Conservation (phyloP, 2,888 invertebrate species). For the Lithophane leautieri region DNA sequence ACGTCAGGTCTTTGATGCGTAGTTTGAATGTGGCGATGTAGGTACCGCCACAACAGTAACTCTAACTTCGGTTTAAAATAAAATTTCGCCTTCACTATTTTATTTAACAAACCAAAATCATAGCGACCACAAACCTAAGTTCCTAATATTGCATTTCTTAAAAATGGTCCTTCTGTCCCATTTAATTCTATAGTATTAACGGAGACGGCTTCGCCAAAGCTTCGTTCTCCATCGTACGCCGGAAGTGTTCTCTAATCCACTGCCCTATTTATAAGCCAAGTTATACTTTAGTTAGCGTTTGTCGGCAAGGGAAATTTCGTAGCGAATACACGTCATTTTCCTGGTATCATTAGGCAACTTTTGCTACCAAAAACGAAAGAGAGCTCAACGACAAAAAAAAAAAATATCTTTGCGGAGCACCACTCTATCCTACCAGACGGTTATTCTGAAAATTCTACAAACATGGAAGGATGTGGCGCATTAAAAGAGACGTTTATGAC, state of each 20-base stretch:
- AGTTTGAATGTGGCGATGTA: too few species aligned
- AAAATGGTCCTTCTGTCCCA: slow-evolving; percentile 38
- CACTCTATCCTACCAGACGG: slow-evolving; percentile 43
- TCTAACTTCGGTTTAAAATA: not conserved
- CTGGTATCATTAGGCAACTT: slow-evolving; percentile 55
- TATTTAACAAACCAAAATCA: not conserved
- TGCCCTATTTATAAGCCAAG: slow-evolving; percentile 83
- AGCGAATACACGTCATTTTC: slow-evolving; percentile 53
- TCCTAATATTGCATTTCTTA: not conserved
- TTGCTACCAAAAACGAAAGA: slow-evolving; percentile 48
- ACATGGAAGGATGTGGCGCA: slow-evolving; percentile 44
- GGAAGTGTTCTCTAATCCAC: slow-evolving; percentile 82
- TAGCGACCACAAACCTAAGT: not conserved
- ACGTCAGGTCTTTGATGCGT: too few species aligned
- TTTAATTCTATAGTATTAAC: slow-evolving; percentile 27
- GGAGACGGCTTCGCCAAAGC: slow-evolving; percentile 70
- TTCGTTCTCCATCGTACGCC: slow-evolving; percentile 74
- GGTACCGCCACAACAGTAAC: too few species aligned
- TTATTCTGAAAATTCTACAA: slow-evolving; percentile 55
- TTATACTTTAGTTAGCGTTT: slow-evolving; percentile 61
- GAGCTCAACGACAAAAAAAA: slow-evolving; percentile 31
- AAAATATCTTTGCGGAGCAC: slow-evolving; percentile 39
- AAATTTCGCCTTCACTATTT: not conserved
- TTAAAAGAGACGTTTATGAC: slow-evolving; percentile 57
- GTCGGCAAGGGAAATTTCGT: slow-evolving; percentile 61